Conservation (phyloP, 2,113 vertebrate species). For the Hypomesus transpacificus region DNA sequence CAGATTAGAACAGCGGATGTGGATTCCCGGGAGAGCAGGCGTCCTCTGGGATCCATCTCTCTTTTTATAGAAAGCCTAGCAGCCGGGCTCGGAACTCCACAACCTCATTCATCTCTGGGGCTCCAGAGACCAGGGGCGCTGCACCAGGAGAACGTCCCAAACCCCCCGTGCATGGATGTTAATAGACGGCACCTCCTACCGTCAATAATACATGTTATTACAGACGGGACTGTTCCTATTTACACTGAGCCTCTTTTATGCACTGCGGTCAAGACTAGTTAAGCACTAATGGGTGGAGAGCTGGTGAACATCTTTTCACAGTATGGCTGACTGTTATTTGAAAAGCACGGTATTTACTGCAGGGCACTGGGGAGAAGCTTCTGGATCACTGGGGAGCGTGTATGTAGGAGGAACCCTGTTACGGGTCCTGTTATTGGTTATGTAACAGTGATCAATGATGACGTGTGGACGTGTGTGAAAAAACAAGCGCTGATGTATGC, state of each 20-base stretch:
- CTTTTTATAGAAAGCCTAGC: constrained; percentile 48
- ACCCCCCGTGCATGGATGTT: not conserved
- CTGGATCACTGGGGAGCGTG: not conserved
- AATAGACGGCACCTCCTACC: too few relatives aligned
- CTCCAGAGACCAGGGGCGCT: too few relatives aligned
- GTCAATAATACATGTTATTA: too few relatives aligned
- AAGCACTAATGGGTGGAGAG: too few relatives aligned
- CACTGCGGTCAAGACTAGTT: too few relatives aligned
- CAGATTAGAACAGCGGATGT: constrained; percentile 57
- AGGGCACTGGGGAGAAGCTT: constrained; percentile 18
- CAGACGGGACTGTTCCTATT: too few relatives aligned
- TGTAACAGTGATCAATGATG: constrained; percentile 21
- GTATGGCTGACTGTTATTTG: constrained; percentile 34
- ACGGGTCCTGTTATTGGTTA: constrained; percentile 23
- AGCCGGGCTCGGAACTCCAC: not conserved
- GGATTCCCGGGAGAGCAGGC: constrained; percentile 44
- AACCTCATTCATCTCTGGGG: too few relatives aligned
- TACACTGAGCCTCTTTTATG: too few relatives aligned
- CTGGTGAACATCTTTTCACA: not conserved
- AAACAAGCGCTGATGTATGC: not conserved
- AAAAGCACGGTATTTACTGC: constrained; percentile 25
- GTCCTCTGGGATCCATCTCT: constrained; percentile 55
- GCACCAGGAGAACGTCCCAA: not conserved
- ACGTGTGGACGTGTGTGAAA: constrained; percentile 26
- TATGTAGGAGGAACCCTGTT: constrained; percentile 14